These are phyloP conservation scores for Dugesia japonica DNA, from an alignment of 2,888 invertebrate species.

Conservation along the genomic window DNA sequence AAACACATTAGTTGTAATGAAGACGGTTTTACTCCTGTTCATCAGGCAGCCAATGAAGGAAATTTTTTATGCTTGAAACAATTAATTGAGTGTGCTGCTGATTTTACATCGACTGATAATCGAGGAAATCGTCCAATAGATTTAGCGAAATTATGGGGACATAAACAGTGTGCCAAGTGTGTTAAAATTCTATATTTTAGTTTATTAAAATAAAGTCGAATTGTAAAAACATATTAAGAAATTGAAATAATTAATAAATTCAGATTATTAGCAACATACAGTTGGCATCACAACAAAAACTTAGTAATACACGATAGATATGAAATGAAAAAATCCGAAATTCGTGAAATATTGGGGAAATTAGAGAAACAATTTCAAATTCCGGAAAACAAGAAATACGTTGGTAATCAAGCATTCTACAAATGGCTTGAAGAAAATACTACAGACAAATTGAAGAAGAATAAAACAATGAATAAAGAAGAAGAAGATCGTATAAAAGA, in stretches of 20 bases:
- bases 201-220: too few relatives aligned
- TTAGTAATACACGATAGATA: conserved; percentile 42
- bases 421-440: conserved; percentile 29
- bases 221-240: too few relatives aligned
- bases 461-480: neutral
- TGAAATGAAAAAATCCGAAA: conserved; percentile 41
- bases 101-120: conserved; percentile 41
- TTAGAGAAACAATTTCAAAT: conserved; percentile 41
- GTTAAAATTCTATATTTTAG: conserved; percentile 21
- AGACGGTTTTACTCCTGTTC: conserved; percentile 46
- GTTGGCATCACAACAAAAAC: conserved; percentile 46
- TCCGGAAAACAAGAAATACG: conserved; percentile 38
- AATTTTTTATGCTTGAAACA: conserved; percentile 46
- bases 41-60: conserved; percentile 48
- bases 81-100: conserved; percentile 42
- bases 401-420: conserved; percentile 41
- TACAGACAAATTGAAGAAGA: neutral
- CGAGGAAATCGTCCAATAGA: conserved; percentile 47
- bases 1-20: conserved; percentile 45
- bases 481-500: neutral
- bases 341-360: conserved; percentile 43
- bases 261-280: conserved; percentile 45
- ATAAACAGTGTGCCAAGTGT: conserved; percentile 46
- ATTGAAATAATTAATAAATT: neutral
- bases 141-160: conserved; percentile 47